Base-by-base conservation (phyloP, 2,797 vertebrate species). In the Sebastes itinus region DNA sequence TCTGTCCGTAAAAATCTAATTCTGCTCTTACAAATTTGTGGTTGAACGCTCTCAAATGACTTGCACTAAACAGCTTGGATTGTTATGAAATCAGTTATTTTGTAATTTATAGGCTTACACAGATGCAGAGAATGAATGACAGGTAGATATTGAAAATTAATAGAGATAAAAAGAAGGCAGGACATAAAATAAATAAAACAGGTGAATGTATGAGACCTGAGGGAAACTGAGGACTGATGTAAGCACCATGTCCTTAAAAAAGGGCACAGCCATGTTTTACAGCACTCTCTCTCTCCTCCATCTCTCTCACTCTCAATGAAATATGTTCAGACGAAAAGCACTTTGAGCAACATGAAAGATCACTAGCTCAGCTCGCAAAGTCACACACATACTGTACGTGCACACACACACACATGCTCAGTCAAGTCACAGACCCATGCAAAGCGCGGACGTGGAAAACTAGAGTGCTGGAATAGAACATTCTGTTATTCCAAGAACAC, bases 381-480 rank as follows among this genome's bases (percentile, higher is more conserved):
- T 62, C 69, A 78, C 23, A 56, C 69, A 54, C 35, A 78, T 42
- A 65, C 30, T 60, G 14, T 42, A 42, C 38, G 61, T 30, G 62
- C 58, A 55, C n/a, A 9, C 23, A 58, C 25, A 78, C 23, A 68
- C 54, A 67, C 83, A 74, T 71, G 46, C n/a, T 58, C 33, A 70
- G 5, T 80, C 30, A 79, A 84, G 79, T 78, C 72, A 80, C 60
- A 88, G 85, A 89, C 69, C 63, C 69, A 83, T 77, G 78, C 86
- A 91, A 89, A 91, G 67, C n/a, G 16, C 46, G 49, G 72, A 85
- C 3, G 35, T 84, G 82, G 82, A 84, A 88, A 91, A 92, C 75
- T 82, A 28, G 77, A 90, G 85, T 32, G 72, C 75, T 70, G 78
- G 91, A 93, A 93, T 88, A 92, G 91, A 93, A 96, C 93, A 93